These are phyloP conservation scores for Gasterosteus nipponicus DNA, from an alignment of 2,113 vertebrate species.

Conservation along the genomic window DNA sequence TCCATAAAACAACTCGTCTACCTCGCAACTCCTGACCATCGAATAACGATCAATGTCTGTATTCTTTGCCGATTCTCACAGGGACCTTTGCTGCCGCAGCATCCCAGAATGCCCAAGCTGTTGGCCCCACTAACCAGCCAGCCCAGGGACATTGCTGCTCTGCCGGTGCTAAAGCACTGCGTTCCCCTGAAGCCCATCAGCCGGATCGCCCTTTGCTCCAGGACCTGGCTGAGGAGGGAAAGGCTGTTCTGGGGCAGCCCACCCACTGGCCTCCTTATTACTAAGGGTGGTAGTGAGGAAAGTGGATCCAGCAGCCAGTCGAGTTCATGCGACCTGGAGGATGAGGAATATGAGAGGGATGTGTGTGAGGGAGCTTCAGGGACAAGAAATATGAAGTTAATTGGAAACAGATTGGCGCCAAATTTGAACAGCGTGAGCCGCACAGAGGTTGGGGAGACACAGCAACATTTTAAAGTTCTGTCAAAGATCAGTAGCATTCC, in stretches of 20 bases:
- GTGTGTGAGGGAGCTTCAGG: not conserved
- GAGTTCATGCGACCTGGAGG: constrained; percentile 67
- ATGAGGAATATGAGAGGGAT: constrained; percentile 46
- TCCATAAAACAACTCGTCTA: not conserved
- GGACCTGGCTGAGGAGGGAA: constrained; percentile 42
- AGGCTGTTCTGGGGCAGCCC: constrained; percentile 37
- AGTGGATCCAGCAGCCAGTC: constrained; percentile 66
- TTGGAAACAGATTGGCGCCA: not conserved
- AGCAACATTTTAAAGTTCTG: constrained; percentile 26
- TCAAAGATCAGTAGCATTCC: constrained; percentile 12
- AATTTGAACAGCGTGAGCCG: constrained; percentile 4
- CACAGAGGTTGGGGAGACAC: constrained; percentile 5
- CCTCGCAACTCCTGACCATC: not conserved
- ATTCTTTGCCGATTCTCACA: constrained; percentile 25
- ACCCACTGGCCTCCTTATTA: constrained; percentile 7
- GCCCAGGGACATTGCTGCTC: constrained; percentile 14
- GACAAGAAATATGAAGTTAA: constrained; percentile 4
- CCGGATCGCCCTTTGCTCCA: constrained; percentile 50
- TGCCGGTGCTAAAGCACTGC: constrained; percentile 42
- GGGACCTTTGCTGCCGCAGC: constrained; percentile 34
- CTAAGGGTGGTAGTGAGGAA: constrained; percentile 68
- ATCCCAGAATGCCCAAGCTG: constrained; percentile 64
- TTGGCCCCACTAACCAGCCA: constrained; percentile 69
- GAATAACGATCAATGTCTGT: not conserved
- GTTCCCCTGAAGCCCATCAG: constrained; percentile 68